Base-by-base conservation (phyloP, 2,797 vertebrate genomes). In the Trematomus bernacchii region DNA sequence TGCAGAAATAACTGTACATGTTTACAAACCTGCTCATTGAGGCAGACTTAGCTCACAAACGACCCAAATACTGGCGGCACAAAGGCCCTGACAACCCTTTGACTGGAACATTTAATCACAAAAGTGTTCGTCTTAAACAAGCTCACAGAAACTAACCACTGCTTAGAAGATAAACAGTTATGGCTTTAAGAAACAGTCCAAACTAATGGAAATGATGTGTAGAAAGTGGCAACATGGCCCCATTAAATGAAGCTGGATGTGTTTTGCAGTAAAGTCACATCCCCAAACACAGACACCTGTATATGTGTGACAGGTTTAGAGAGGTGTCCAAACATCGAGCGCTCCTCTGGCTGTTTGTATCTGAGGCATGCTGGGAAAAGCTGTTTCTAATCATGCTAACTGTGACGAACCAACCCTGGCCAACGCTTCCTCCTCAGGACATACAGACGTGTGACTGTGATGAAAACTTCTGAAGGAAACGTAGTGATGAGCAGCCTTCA, bases 351-450 rank as follows among this genome's bases (percentile, higher is more conserved):
- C 59, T 79, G 82, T 82, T 82, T 54, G 86, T 87, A 82, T 84
- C 80, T 82, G 84, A 66, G 47, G 61, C 55, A 74, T 48, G 62
- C 70, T 27, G 74, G 66, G 58, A 62, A 63, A 59, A 82, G 82
- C 87, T 76, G 67, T 70, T 70, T 54, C 48, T 87, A 82, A 87
- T 90, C 88, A 66, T 77, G 78, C 84, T 82, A 61, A 86, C 84
- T 84, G 86, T 87, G 85, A 85, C 87, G 47, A 87, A 89, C 71
- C 73, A 73, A 66, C 66, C 76, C 10, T 74, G 33, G 62, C 75
- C 57, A 27, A 3, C 23, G 54, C 55, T 18, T 64, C 67, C 71
- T 84, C 85, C 76, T 65, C 69, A 9, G 82, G 83, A 83, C 85
- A 72, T 50, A 44, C 33, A 51, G 42, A 64, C 33, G 21, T 42